Evolutionary conservation across 2,113 vertebrate species (phyloP), one percentile per base, ranked within the genome.

Genomic region (Corvus hawaiiensis): DNA sequence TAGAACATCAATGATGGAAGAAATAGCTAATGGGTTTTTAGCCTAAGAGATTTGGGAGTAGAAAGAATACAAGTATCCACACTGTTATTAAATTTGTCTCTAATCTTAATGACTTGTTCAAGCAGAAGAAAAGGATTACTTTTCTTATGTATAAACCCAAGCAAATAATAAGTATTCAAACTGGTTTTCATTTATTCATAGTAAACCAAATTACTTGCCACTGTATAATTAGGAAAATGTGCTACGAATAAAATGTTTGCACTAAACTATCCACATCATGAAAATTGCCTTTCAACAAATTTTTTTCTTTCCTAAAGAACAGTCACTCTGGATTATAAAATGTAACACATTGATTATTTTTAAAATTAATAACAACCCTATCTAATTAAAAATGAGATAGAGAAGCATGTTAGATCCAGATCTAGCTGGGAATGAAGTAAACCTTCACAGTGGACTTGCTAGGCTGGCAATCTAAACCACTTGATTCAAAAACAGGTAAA

Each of bases 401-500:
- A 74, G 1, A 3, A 10, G 49, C 2, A 0, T 4, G 6, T 33
- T 78, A 61, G 33, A 39, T 55, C 22, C 48, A 64, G 18, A 68
- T 81, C 21, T 74, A 48, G 12, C 9, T 61, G 32, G 3, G 3
- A 52, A 30, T 41, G 27, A 63, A 63, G 1, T 33, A 81, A 87
- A 61, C 3, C 6, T 91, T 80, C 10, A 32, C 16, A 74, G 9
- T 54, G 11, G 8, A 17, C 39, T 93, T 93, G 32, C 10, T 67
- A 35, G 9, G 2, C 16, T 82, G 43, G 13, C 6, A 90, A 52
- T 39, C 2, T 52, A 44, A 85, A 76, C 6, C 14, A 18, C 4
- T 46, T 3, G 1, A 12, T 51, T 75, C 0, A 5, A 75, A 3
- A 61, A 12, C 7, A 87, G 8, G 5, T 1, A 52, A 78, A 61